Evolutionary conservation across 2,888 invertebrate species (phyloP).

Genomic region (Agapostemon virescens): DNA sequence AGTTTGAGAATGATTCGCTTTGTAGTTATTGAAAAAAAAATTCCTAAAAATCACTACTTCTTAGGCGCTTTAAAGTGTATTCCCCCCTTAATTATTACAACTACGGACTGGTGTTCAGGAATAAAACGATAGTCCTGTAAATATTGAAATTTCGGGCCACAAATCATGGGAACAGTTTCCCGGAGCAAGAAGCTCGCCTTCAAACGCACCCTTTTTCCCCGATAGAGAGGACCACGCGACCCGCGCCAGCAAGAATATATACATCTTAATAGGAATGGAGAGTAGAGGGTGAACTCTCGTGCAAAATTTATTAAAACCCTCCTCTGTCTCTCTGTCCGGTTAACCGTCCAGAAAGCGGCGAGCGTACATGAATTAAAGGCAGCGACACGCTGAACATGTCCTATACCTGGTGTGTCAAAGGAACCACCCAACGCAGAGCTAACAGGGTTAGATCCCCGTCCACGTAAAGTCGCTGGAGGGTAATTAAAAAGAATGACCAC

Average conservation of each 20-base stretch:
- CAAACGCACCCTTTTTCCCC: slow-evolving; percentile 28
- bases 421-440: slow-evolving; percentile 56
- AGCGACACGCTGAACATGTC: slow-evolving; percentile 47
- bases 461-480: slow-evolving; percentile 50
- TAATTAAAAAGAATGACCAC: slow-evolving; percentile 66
- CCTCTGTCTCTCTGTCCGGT: slow-evolving; percentile 38
- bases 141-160: slow-evolving; percentile 35
- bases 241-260: slow-evolving; percentile 48
- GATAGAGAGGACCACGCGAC: not conserved
- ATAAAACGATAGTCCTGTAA: slow-evolving; percentile 15
- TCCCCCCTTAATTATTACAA: not conserved
- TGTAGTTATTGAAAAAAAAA: too few species aligned
- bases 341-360: slow-evolving; percentile 57
- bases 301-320: slow-evolving; percentile 60
- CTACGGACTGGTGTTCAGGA: not conserved
- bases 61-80: too few species aligned
- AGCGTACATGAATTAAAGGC: slow-evolving; percentile 62
- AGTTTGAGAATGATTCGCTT: too few species aligned
- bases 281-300: slow-evolving; percentile 48
- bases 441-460: slow-evolving; percentile 61
- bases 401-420: slow-evolving; percentile 59
- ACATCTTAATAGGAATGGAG: slow-evolving; percentile 51
- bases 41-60: too few species aligned
- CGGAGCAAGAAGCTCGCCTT: slow-evolving; percentile 31
- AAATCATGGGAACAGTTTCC: slow-evolving; percentile 30